These are phyloP conservation scores for Phenganax subtilis DNA, from an alignment of 92 coral and sea anemone species.

Conservation along the genomic window DNA sequence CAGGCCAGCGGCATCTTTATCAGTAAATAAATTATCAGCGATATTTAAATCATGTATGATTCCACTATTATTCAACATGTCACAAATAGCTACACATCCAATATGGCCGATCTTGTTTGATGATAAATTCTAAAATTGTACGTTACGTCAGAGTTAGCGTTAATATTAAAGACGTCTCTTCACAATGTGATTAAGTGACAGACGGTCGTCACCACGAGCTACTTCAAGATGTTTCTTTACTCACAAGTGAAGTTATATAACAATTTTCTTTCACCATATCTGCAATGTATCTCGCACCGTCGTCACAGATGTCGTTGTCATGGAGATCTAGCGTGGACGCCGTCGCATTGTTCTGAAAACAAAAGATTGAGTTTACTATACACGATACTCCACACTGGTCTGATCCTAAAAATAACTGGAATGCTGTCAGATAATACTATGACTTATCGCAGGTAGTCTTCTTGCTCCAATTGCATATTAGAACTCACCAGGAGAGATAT, in stretches of 20 bases:
- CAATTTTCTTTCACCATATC: constrained; percentile 91
- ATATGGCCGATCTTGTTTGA: constrained; percentile 67
- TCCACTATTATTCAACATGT: constrained; percentile 74
- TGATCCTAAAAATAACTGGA: background rate
- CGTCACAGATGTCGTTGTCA: constrained; percentile 77
- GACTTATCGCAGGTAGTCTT: too few species aligned
- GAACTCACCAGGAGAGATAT: constrained; percentile 74
- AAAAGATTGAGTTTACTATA: background rate
- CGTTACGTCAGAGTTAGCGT: too few species aligned
- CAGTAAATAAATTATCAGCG: constrained; percentile 61
- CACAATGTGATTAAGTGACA: too few species aligned
- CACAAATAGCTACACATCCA: constrained; percentile 78
- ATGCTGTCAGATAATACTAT: background rate
- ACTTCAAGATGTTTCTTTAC: constrained; percentile 4
- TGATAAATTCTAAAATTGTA: constrained; percentile 60
- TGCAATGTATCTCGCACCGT: constrained; percentile 73
- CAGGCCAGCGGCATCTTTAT: constrained; percentile 60
- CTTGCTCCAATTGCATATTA: background rate
- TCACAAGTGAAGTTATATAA: constrained; percentile 74
- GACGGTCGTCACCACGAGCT: too few species aligned
- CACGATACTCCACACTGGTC: background rate
- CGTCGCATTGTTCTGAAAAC: constrained; percentile 64
- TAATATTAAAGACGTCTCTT: too few species aligned
- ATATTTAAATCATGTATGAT: constrained; percentile 59
- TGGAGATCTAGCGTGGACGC: constrained; percentile 66